Evolutionary conservation across 2,888 invertebrate species (phyloP).

Genomic region (Allygus modestus): DNA sequence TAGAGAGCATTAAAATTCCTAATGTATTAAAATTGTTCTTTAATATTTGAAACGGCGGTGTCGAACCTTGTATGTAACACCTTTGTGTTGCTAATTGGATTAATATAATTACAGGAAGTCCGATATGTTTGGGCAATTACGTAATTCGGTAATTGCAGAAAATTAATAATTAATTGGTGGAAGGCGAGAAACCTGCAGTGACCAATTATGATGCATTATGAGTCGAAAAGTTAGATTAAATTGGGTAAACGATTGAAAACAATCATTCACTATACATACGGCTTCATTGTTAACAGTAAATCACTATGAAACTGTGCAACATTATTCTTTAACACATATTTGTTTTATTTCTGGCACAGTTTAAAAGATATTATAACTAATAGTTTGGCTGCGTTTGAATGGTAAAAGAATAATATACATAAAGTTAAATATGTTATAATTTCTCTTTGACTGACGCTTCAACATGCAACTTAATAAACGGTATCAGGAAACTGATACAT

Average conservation of each 20-base stretch:
- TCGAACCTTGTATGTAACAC: slow-evolving; percentile 35
- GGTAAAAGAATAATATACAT: no score
- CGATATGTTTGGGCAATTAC: slow-evolving; percentile 38
- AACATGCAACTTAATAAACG: no score
- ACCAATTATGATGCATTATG: slow-evolving; percentile 36
- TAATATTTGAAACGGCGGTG: slow-evolving; percentile 23
- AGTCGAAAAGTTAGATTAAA: slow-evolving; percentile 27
- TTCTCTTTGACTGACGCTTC: no score
- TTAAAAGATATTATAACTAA: no score
- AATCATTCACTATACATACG: neutral
- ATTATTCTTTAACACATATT: no score
- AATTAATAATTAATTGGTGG: slow-evolving; percentile 34
- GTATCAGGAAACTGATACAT: no score
- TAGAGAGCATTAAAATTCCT: slow-evolving; percentile 13
- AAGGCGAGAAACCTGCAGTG: slow-evolving; percentile 43
- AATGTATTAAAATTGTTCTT: slow-evolving; percentile 40
- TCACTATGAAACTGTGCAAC: neutral
- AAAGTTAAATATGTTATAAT: no score
- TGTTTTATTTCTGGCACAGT: no score
- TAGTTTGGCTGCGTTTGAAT: no score
- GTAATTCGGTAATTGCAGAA: slow-evolving; percentile 43
- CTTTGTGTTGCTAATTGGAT: slow-evolving; percentile 36
- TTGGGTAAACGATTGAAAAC: slow-evolving; percentile 24
- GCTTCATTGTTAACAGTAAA: neutral
- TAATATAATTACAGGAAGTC: slow-evolving; percentile 40